Conservation (phyloP, 2,797 vertebrate genomes). For the Sebastes cheni region DNA sequence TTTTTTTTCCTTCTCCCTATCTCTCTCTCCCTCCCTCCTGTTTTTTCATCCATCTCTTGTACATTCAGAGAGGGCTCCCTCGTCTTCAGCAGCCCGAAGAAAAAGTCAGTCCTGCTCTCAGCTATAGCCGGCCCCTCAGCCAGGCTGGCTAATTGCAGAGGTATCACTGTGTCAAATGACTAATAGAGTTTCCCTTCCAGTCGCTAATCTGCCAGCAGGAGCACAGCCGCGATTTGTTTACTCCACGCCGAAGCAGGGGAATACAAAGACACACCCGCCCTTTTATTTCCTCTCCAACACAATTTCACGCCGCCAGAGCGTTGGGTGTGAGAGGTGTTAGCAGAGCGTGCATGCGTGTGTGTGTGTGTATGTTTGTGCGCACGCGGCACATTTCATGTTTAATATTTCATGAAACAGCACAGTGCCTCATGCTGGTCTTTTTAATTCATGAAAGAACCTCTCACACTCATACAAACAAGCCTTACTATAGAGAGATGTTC, state of each 20-base stretch:
- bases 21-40: neutral
- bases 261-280: slow-evolving; percentile 63
- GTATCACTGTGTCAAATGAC: slow-evolving; percentile 77
- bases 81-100: slow-evolving; percentile 31
- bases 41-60: slow-evolving; percentile 17
- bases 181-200: slow-evolving; percentile 74
- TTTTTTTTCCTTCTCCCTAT: neutral
- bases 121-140: slow-evolving; percentile 44
- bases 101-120: slow-evolving; percentile 40
- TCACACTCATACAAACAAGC: neutral
- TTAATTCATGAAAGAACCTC: neutral
- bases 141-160: slow-evolving; percentile 71
- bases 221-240: slow-evolving; percentile 72
- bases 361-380: neutral
- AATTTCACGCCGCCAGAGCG: slow-evolving; percentile 58
- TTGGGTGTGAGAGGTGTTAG: slow-evolving; percentile 40
- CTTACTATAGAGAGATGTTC: neutral
- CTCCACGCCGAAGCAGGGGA: slow-evolving; percentile 49
- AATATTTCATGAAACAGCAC: slow-evolving; percentile 43
- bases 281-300: slow-evolving; percentile 57
- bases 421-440: neutral
- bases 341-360: neutral
- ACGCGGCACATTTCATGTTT: slow-evolving; percentile 18
- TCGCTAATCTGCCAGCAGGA: slow-evolving; percentile 71
- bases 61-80: slow-evolving; percentile 30